These are phyloP conservation scores for Epinotia ramella DNA, from an alignment of 2,888 invertebrate genomes.

Conservation along the genomic window DNA sequence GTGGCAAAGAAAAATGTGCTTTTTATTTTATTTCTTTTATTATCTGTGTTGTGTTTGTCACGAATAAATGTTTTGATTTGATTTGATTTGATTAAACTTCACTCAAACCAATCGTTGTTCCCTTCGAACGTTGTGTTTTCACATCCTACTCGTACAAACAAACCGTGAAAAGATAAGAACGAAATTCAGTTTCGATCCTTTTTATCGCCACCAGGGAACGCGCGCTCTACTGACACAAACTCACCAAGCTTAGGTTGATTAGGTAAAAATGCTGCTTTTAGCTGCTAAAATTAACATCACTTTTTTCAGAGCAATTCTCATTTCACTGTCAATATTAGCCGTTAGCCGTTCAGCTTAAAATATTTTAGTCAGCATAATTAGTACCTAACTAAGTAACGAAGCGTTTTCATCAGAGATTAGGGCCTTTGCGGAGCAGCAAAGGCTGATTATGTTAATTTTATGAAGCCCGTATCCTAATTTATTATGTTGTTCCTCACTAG, in stretches of 20 bases:
- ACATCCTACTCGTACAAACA: not conserved
- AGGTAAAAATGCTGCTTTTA: not conserved
- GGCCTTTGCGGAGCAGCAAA: conserved; percentile 20
- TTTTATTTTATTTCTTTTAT: too few relatives aligned
- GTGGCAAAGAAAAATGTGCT: too few relatives aligned
- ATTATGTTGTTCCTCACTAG: conserved; percentile 35
- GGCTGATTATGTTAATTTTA: conserved; percentile 42
- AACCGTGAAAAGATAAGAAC: not conserved
- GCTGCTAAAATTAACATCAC: not conserved
- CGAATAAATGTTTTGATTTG: too few relatives aligned
- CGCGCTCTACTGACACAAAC: not conserved
- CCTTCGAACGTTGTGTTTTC: not conserved
- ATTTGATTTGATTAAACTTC: too few relatives aligned
- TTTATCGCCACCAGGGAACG: not conserved
- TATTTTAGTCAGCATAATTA: conserved; percentile 26
- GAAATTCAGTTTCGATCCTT: not conserved
- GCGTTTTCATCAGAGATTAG: conserved; percentile 42
- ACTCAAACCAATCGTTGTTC: not conserved
- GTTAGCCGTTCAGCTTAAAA: conserved; percentile 6
- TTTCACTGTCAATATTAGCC: not conserved
- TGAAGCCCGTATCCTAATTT: conserved; percentile 36
- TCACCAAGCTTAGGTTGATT: not conserved
- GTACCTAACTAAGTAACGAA: conserved; percentile 31
- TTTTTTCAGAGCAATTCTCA: not conserved
- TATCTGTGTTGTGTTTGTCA: too few relatives aligned